phyloP scores from a whole-genome alignment of 1,140 invertebrate genomes.

The Melitaea cinxia region DNA sequence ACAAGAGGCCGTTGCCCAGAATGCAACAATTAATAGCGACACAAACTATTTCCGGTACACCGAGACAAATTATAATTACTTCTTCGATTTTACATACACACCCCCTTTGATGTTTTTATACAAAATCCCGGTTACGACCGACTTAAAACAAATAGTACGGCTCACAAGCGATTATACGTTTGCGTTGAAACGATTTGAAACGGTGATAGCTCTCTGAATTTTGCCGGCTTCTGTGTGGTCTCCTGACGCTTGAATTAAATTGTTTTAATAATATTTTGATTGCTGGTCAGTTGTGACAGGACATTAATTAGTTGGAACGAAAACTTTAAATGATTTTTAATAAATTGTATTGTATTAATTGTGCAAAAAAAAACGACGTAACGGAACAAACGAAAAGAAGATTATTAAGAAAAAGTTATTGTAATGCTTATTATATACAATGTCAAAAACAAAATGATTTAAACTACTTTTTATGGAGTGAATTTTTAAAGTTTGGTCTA shows the following conservation, averaged over 20 bases:
- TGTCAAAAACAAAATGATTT: no score
- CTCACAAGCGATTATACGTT: slow-evolving; percentile 72
- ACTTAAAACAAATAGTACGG: slow-evolving; percentile 79
- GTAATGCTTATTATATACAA: no score
- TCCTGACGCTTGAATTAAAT: slow-evolving; percentile 38
- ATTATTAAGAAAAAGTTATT: no score
- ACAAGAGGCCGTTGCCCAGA: slow-evolving; percentile 56
- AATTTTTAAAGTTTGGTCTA: no score
- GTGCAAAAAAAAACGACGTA: no score
- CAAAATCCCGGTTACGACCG: slow-evolving; percentile 71
- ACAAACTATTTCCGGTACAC: slow-evolving; percentile 77
- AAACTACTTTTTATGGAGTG: no score
- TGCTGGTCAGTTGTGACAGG: slow-evolving; percentile 50
- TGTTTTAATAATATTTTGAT: slow-evolving; percentile 38
- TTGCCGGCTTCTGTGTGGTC: slow-evolving; percentile 69
- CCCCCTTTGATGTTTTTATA: slow-evolving; percentile 80
- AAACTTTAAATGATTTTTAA: background rate
- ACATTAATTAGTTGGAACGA: background rate
- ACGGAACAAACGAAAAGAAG: no score
- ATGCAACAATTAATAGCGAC: slow-evolving; percentile 71
- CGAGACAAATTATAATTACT: slow-evolving; percentile 79
- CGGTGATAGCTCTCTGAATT: slow-evolving; percentile 73
- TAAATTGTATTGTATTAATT: no score
- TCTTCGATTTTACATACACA: slow-evolving; percentile 67
- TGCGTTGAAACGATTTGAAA: slow-evolving; percentile 74